Base-by-base conservation (phyloP, 2,888 invertebrate genomes). In the Schrankia costaestrigalis region DNA sequence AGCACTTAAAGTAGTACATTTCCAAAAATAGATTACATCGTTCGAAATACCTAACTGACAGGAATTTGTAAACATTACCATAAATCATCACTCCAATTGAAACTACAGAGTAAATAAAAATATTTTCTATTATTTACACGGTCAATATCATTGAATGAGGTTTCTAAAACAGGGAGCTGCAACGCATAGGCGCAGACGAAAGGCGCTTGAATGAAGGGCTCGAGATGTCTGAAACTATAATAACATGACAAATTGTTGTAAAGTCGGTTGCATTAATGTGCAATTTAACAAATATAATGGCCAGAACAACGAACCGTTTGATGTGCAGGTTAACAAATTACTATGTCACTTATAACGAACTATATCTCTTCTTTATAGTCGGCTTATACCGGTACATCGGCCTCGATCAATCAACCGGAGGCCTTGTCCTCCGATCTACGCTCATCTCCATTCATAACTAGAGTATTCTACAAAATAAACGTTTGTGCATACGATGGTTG, bases 401-500 rank as follows among this genome's bases (percentile, higher is more conserved):
- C 57, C 57, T 58, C 57, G 46, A 50, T 56, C 22, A 41, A 35
- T 56, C 56, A 47, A 28, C 10, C 21, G 12, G 34, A 6, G 39
- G 36, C 59, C 57, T 59, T 58, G 59, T 48, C 43, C 27, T 35
- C 38, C 13, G 24, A 25, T 40, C 48, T 40, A 54, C 43, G 32
- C 29, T 28, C 17, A 26, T 32, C 28, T 56, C 36, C 59, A 59
- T 58, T 58, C 53, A 58, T 56, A 50, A 53, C 35, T 36, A 39
- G 26, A 25, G 31, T 30, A 41, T 25, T 31, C 29, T 23, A 36
- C 40, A 11, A 25, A 28, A 13, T 25, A 14, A 15, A 26, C 14
- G 10, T 15, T 12, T 36, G 21, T 5, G 34, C 11, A 37, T 24
- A n/a, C n/a, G 23, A 42, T 39, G 37, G 35, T 49, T 40, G 46